phyloP scores from a whole-genome alignment of 37 sponge, comb jelly and placozoan species.

The Mnemiopsis leidyi region DNA sequence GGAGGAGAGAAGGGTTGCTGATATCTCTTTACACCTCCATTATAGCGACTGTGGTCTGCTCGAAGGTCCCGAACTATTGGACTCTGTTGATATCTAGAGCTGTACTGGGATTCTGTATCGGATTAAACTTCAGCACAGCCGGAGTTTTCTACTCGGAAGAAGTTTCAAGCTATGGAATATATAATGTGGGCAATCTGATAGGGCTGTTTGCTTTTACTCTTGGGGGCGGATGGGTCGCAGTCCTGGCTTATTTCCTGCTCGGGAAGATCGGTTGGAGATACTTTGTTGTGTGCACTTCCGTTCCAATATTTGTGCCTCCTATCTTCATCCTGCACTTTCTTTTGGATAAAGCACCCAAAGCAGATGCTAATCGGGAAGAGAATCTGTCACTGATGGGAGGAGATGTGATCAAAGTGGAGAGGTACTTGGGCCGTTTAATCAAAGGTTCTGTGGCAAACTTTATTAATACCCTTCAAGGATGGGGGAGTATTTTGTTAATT shows the following conservation, averaged over 20 bases:
- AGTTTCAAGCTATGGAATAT: neutral
- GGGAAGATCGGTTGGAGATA: neutral
- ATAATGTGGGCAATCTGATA: neutral
- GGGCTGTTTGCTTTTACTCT: neutral
- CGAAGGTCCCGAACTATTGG: no score
- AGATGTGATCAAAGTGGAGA: neutral
- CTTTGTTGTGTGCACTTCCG: neutral
- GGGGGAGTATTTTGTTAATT: neutral
- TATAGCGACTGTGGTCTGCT: no score
- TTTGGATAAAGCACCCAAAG: no score
- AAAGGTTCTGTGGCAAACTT: neutral
- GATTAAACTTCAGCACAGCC: no score
- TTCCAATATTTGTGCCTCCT: neutral
- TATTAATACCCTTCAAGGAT: neutral
- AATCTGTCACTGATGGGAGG: no score
- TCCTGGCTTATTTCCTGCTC: neutral
- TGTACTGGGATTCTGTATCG: no score
- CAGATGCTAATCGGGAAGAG: no score
- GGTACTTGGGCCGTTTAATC: neutral
- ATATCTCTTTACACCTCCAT: no score
- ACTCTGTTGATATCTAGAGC: no score
- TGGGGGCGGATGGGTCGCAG: neutral
- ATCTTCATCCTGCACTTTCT: slow-evolving; percentile 13
- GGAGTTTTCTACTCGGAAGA: neutral
- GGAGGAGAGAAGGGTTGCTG: no score